phyloP scores from a whole-genome alignment of 2,797 vertebrate species.

The Macroramphosus scolopax region DNA sequence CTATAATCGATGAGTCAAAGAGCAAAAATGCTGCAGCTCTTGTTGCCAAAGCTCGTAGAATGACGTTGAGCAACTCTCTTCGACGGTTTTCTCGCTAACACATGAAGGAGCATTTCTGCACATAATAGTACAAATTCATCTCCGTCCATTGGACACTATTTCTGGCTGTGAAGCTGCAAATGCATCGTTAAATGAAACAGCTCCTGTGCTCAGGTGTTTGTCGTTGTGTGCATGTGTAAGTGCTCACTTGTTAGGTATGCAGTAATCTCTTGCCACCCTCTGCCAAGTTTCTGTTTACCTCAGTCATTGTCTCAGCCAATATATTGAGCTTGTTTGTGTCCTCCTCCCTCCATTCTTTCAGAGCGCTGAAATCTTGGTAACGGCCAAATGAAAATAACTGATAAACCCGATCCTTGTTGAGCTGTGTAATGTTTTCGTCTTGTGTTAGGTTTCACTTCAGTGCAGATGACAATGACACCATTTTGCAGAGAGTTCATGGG shows the following conservation, averaged over 20 bases:
- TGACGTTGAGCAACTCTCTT: conserved; percentile 6
- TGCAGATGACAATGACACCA: conserved; percentile 44
- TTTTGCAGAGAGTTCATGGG: conserved; percentile 23
- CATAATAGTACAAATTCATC: not conserved
- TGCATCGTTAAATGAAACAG: not conserved
- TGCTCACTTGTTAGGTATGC: conserved; percentile 57
- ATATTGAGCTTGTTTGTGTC: conserved; percentile 67
- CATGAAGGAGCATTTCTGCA: not conserved
- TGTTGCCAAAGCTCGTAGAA: conserved; percentile 18
- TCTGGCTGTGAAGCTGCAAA: conserved; percentile 16
- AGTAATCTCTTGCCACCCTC: conserved; percentile 60
- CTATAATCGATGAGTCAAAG: conserved; percentile 12
- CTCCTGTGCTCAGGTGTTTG: conserved; percentile 41
- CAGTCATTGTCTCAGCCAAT: conserved; percentile 59
- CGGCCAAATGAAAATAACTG: conserved; percentile 53
- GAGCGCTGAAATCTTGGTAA: conserved; percentile 50
- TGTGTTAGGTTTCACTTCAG: conserved; percentile 57
- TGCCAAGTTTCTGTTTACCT: conserved; percentile 83
- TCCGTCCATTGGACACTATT: conserved; percentile 1
- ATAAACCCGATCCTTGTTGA: conserved; percentile 52
- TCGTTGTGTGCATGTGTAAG: not conserved
- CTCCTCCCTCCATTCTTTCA: conserved; percentile 49
- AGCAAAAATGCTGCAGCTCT: conserved; percentile 38
- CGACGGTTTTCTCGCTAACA: not conserved
- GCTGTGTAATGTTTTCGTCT: conserved; percentile 30